Percentiles rank a stretch among this genome's conserved stretches.
Conservation (phyloP, 2,797 vertebrate genomes). For the Pseudocheirus occidentalis region DNA sequence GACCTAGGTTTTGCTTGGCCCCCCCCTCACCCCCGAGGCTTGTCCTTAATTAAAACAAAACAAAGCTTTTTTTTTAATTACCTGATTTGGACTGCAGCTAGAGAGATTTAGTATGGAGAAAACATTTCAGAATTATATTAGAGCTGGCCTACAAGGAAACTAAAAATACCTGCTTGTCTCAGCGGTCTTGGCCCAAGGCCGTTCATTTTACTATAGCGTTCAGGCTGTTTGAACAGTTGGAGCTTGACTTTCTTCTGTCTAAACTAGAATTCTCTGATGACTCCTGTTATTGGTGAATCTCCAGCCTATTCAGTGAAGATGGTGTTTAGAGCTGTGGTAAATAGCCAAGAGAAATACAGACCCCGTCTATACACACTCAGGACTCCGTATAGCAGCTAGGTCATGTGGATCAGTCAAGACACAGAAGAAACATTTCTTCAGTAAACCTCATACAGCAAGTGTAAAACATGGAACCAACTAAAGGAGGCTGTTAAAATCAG, state of each 20-base stretch:
- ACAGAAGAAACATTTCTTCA: constrained; percentile 63
- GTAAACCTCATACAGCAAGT: constrained; percentile 75
- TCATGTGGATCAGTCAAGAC: constrained; percentile 63
- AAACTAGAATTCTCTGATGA: constrained; percentile 80
- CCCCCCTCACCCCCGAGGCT: constrained; percentile 6
- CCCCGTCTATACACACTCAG: constrained; percentile 54
- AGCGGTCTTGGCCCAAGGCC: constrained; percentile 75
- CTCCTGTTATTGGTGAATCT: constrained; percentile 74
- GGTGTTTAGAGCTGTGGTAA: constrained; percentile 76
- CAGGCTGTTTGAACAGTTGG: constrained; percentile 79
- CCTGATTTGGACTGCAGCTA: constrained; percentile 73
- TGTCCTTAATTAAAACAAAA: background rate
- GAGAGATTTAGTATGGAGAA: constrained; percentile 80
- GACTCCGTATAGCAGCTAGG: constrained; percentile 56
- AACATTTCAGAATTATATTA: constrained; percentile 80
- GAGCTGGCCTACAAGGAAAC: constrained; percentile 77
- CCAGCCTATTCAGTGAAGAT: constrained; percentile 57
- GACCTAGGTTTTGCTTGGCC: constrained; percentile 64
- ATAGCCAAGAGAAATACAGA: constrained; percentile 73
- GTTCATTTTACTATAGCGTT: constrained; percentile 75
- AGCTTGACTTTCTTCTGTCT: constrained; percentile 79
- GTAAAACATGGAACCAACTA: constrained; percentile 68
- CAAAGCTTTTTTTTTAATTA: constrained; percentile 63
- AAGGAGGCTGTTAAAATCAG: constrained; percentile 66
- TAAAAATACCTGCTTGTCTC: constrained; percentile 79